Evolutionary conservation across 1,140 invertebrate genomes (phyloP), one percentile per base, ranked within the genome.

Genomic region (Oppia nitens): DNA sequence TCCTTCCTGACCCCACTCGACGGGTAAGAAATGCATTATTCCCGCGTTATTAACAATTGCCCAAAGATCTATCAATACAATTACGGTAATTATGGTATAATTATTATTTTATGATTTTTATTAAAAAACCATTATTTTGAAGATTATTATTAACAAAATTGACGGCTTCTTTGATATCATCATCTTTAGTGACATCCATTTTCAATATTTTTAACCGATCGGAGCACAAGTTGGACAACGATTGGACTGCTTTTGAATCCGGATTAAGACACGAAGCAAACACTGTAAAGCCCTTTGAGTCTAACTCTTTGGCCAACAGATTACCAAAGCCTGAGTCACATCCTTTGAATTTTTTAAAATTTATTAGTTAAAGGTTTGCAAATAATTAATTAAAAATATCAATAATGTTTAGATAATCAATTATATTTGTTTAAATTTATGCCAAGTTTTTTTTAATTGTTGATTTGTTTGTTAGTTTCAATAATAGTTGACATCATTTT

Each of bases 41-140:
- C 85, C 84, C 56, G 87, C 85, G 65, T 87, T 87, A 72, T 93
- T 89, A 9, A 94, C 81, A 47, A 94, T 73, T 14, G 84, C 86
- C 88, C 88, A 93, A 32, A 94, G 74, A 64, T 77, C 73, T 74
- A 64, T 26, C 23, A 21, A 23, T 12, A 4, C 11, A 21, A 47
- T 6, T n/a, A 48, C 29, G 12, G 49, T 25, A 21, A 21, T 9
- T 49, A 25, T 21, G 12, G 27, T 21, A 24, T 40, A 9, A 6
- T 9, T 9, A 40, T 40, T 62, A 47, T 20, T 56, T n/a, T 45
- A 57, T 27, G 17, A 51, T 21, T n/a, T 40, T 60, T n/a, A n/a
- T n/a, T n/a, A n/a, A n/a, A n/a, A n/a, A n/a, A 6, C n/a, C 40
- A 40, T 40, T 40, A 9, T 40, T 40, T 40, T 17, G 6, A 6